A percentile compares a stretch with the other conserved stretches of the same genome.
Evolutionary conservation across 2,888 invertebrate species (phyloP).

Genomic region (Lithodes maja): DNA sequence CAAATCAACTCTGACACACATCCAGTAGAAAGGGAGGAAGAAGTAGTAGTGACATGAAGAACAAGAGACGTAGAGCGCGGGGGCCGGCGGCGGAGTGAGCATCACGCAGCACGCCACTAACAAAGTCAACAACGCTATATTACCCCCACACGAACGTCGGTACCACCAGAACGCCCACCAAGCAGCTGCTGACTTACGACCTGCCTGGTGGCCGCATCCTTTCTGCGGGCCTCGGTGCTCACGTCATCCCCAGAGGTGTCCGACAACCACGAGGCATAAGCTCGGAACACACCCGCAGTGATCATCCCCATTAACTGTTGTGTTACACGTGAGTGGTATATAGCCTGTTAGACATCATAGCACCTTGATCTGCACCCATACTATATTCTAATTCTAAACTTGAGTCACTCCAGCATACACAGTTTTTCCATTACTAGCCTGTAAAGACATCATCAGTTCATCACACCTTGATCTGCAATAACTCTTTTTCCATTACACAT

Average conservation of each 20-base stretch:
- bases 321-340: not conserved
- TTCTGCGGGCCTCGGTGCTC: slow-evolving; percentile 22
- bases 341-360: no score
- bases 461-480: no score
- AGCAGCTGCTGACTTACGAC: slow-evolving; percentile 61
- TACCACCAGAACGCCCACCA: slow-evolving; percentile 18
- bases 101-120: slow-evolving; percentile 33
- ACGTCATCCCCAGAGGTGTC: slow-evolving; percentile 39
- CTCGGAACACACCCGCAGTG: slow-evolving; percentile 57
- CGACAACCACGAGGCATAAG: slow-evolving; percentile 50
- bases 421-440: no score
- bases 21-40: slow-evolving; percentile 38
- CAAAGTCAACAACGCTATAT: slow-evolving; percentile 32
- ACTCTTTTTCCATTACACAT: no score
- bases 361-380: no score
- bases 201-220: slow-evolving; percentile 45
- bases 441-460: no score
- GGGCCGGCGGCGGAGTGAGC: slow-evolving; percentile 39
- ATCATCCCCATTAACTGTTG: slow-evolving; percentile 66
- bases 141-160: slow-evolving; percentile 59
- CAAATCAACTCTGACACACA: slow-evolving; percentile 38
- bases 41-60: slow-evolving; percentile 22
- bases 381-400: no score
- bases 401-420: no score
- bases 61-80: slow-evolving; percentile 17